Percentiles rank a stretch among this genome's conserved stretches.
Evolutionary conservation across 2,888 invertebrate species (phyloP).

Genomic region (Drosophila setosimentum): DNA sequence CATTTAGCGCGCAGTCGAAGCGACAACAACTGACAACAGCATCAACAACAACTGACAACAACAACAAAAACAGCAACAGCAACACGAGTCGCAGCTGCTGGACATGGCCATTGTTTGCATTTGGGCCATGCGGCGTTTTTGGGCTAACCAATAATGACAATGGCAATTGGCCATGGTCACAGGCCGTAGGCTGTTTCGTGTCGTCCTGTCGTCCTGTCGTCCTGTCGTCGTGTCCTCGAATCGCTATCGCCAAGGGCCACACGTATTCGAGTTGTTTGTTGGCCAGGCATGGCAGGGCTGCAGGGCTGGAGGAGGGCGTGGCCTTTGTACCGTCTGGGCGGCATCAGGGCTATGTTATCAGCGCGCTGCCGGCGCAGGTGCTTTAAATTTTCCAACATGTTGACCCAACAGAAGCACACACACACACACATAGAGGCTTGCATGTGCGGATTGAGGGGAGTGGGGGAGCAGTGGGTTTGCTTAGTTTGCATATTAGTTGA

Average conservation of each 20-base stretch:
- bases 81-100: slow-evolving; percentile 30
- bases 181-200: slow-evolving; percentile 38
- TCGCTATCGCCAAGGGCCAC: slow-evolving; percentile 72
- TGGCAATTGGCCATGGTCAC: slow-evolving; percentile 68
- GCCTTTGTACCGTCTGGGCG: slow-evolving; percentile 35
- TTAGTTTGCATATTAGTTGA: slow-evolving; percentile 67
- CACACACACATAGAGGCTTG: slow-evolving; percentile 17
- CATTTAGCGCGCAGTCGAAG: slow-evolving; percentile 38
- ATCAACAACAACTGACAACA: slow-evolving; percentile 1
- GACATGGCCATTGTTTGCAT: slow-evolving; percentile 68
- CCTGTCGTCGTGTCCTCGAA: slow-evolving; percentile 12
- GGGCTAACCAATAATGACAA: slow-evolving; percentile 79
- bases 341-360: slow-evolving; percentile 64
- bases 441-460: slow-evolving; percentile 2
- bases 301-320: slow-evolving; percentile 3
- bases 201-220: slow-evolving; percentile 8
- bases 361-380: slow-evolving; percentile 63
- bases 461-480: slow-evolving; percentile 9
- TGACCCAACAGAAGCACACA: slow-evolving; percentile 53
- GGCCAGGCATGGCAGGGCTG: neutral
- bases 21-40: slow-evolving; percentile 9
- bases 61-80: slow-evolving; percentile 8
- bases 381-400: slow-evolving; percentile 75
- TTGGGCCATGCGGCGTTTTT: slow-evolving; percentile 69
- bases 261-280: slow-evolving; percentile 37